Base-by-base conservation (phyloP, 2,113 vertebrate species). In the Pseudorhombus dupliciocellatus region DNA sequence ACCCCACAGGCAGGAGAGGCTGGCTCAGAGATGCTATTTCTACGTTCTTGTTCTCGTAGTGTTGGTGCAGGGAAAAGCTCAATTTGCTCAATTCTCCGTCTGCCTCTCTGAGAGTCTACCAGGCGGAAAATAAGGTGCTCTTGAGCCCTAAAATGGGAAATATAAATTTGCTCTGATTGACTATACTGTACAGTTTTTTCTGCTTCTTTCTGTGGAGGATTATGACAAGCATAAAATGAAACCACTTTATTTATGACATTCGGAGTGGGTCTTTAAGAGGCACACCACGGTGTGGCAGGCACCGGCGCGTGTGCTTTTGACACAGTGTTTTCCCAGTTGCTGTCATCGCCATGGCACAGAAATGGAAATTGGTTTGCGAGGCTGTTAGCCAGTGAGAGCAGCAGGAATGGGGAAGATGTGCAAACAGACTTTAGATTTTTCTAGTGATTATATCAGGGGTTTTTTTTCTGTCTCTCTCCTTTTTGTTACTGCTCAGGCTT, bases 121-220 rank as follows among this genome's bases (percentile, higher is more conserved):
- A 77, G 69, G 65, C 72, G 77, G 66, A 71, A 86, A 81, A 83
- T 83, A 66, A 48, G 48, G 71, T 31, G 26, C 64, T 77, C 75
- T 78, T 70, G 60, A 79, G 60, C 58, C 64, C 34, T 67, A 42
- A 77, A 79, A 84, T 68, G 75, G 60, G 64, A 28, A 67, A 53
- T 52, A 80, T 84, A 67, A 76, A 88, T 84, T 77, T 79, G 58
- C 57, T 85, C 74, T 75, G 73, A 87, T 74, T 83, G 86, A 79
- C 65, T 74, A 48, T 66, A 62, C 62, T 66, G 65, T 68, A 66
- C 60, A 66, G 52, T 80, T 71, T 72, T 73, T 82, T n/a, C n/a
- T 70, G 54, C 84, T 68, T 53, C 69, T 80, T 89, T 64, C 75
- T 84, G 66, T 70, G 70, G 68, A 69, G 40, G 66, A 88, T 86